Conservation (phyloP, 1,140 invertebrate genomes). For the Achroia grisella region DNA sequence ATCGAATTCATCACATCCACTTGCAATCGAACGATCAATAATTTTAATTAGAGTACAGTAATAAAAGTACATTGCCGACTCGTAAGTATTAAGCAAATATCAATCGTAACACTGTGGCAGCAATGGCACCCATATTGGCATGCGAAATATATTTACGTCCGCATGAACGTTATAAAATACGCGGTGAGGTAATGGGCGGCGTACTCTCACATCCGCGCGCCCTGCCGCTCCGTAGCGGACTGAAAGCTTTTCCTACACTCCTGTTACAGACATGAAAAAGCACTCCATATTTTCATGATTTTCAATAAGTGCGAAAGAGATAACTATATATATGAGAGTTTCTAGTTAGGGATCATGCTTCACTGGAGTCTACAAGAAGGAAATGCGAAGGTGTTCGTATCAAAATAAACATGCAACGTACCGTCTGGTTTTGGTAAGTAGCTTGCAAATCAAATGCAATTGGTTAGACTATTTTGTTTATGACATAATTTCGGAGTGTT, state of each 20-base stretch:
- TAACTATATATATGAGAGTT: conserved; percentile 8
- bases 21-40: conserved; percentile 18
- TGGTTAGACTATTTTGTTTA: neutral
- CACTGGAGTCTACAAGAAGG: conserved; percentile 34
- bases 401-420: conserved; percentile 57
- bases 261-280: conserved; percentile 41
- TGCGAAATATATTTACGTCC: conserved; percentile 23
- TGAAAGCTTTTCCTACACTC: conserved; percentile 52
- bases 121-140: conserved; percentile 5
- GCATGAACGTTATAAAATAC: conserved; percentile 34
- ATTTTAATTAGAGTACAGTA: neutral
- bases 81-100: neutral
- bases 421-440: conserved; percentile 33
- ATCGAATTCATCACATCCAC: conserved; percentile 36
- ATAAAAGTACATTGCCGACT: conserved; percentile 9
- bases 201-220: conserved; percentile 29
- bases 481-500: no score
- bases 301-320: conserved; percentile 31
- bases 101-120: conserved; percentile 2
- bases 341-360: conserved; percentile 21
- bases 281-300: conserved; percentile 21
- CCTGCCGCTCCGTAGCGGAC: conserved; percentile 53
- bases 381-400: conserved; percentile 50
- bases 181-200: conserved; percentile 25
- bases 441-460: conserved; percentile 11